Conservation (phyloP, 1,140 invertebrate species). For the Pomacea maculata region DNA sequence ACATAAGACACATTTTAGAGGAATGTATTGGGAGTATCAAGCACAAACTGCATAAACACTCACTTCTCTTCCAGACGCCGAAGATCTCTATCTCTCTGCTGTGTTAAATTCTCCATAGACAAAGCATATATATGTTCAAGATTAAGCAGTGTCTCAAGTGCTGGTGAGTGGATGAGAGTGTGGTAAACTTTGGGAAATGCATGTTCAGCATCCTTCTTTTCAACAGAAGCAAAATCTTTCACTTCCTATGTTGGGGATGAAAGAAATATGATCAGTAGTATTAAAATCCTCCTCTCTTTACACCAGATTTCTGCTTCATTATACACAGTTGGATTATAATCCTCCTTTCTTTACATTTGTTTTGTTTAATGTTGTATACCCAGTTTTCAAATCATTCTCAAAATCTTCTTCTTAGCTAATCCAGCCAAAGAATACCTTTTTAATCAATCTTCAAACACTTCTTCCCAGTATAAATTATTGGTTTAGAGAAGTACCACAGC, state of each 20-base stretch:
- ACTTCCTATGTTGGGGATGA: constrained; percentile 54
- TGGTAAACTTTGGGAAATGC: constrained; percentile 81
- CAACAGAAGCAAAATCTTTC: constrained; percentile 67
- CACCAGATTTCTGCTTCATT: background rate
- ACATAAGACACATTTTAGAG: background rate
- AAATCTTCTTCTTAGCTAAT: no score
- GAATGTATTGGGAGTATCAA: background rate
- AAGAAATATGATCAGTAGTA: background rate
- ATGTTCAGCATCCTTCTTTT: constrained; percentile 78
- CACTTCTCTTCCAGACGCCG: constrained; percentile 74
- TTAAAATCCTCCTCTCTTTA: background rate
- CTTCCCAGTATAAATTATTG: no score
- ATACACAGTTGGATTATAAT: no score
- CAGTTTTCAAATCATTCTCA: no score
- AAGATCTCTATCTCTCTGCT: constrained; percentile 74
- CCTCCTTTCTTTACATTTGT: no score
- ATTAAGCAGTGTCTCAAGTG: constrained; percentile 79
- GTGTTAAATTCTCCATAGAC: constrained; percentile 75
- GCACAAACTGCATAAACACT: background rate
- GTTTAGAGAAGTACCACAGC: no score
- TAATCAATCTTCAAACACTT: no score
- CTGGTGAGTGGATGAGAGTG: constrained; percentile 82
- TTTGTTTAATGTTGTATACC: no score
- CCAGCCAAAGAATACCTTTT: no score
- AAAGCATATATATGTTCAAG: constrained; percentile 82